Percentiles rank a stretch among this genome's conserved stretches.
phyloP scores from a whole-genome alignment of 2,888 invertebrate species.

The Nemotelus nigrinus region DNA sequence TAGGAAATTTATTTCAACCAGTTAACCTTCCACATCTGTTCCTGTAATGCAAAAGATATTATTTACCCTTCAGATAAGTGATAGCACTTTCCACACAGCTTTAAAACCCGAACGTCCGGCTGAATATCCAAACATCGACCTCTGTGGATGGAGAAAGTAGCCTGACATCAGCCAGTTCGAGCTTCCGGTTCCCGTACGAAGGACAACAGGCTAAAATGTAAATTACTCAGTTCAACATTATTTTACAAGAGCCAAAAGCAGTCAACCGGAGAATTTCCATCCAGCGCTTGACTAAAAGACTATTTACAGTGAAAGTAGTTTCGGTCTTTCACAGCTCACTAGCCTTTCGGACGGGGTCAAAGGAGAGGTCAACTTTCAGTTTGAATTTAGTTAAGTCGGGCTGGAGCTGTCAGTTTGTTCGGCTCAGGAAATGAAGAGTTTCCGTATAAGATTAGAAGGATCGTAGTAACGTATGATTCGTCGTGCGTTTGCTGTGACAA shows the following conservation, averaged over 20 bases:
- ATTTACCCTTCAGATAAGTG: no score
- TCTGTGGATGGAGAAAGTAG: constrained; percentile 13
- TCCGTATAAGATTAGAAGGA: constrained; percentile 32
- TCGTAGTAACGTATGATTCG: constrained; percentile 20
- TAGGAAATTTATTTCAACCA: no score
- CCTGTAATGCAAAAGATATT: no score
- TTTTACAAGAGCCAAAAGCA: constrained; percentile 8
- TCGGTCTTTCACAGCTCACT: constrained; percentile 38
- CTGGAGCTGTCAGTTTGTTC: constrained; percentile 15
- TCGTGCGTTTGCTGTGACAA: neutral
- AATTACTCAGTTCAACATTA: constrained; percentile 34
- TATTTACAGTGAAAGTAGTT: constrained; percentile 28
- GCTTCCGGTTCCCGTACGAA: constrained; percentile 10
- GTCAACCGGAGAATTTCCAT: neutral
- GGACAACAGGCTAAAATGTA: constrained; percentile 34
- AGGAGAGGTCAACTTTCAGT: constrained; percentile 15
- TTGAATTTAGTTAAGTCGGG: neutral
- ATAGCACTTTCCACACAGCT: no score
- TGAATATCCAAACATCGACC: constrained; percentile 4
- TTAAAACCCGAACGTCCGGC: constrained; percentile 1
- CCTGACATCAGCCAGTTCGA: constrained; percentile 8
- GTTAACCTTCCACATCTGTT: no score
- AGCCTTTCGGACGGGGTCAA: constrained; percentile 31
- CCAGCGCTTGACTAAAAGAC: neutral
- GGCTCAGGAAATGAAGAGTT: constrained; percentile 35